Base-by-base conservation (phyloP, 2,888 invertebrate genomes). In the Trypoxylon attenuatum region DNA sequence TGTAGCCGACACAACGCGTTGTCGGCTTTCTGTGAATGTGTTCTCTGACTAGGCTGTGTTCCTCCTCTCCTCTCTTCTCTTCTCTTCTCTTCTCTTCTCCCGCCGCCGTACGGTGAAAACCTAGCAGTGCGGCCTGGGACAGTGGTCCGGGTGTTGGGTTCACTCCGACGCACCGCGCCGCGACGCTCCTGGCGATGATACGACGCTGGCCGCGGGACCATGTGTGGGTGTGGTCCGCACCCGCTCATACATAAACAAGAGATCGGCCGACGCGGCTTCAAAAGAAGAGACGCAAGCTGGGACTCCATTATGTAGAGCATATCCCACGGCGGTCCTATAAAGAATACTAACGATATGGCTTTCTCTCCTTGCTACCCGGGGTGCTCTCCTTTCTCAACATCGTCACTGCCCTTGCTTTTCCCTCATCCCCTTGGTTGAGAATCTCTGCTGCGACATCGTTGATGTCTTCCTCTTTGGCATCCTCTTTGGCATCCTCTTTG, bases 241-340 rank as follows among this genome's bases (percentile, higher is more conserved):
- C 81, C 77, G 81, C 84, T 87, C 86, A 87, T 86, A 86, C 86
- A 87, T 86, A 87, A 87, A 86, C 87, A 87, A 86, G 85, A 85
- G 87, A 84, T 84, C 84, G 84, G 78, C 78, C 84, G 83, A 79
- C 80, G 81, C 73, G 67, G 83, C 84, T 81, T 85, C 85, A 86
- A 86, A 86, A 86, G 85, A 85, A 85, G 84, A 82, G 82, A 81
- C 83, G 78, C 78, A 77, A 78, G 83, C 83, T 78, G 82, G 76
- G 84, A 81, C 83, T 86, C 86, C 86, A 86, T 87, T 87, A 87
- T 86, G 86, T 86, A 86, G 86, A 86, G 84, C 84, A 83, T 85
- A 86, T 85, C 83, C 84, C 82, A 82, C 84, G 83, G 78, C 75
- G 82, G 76, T 80, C 76, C 85, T 83, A 85, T 82, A 82, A 85